These are phyloP conservation scores for Prionailurus viverrinus DNA, from an alignment of 2,113 vertebrate species.

Conservation along the genomic window DNA sequence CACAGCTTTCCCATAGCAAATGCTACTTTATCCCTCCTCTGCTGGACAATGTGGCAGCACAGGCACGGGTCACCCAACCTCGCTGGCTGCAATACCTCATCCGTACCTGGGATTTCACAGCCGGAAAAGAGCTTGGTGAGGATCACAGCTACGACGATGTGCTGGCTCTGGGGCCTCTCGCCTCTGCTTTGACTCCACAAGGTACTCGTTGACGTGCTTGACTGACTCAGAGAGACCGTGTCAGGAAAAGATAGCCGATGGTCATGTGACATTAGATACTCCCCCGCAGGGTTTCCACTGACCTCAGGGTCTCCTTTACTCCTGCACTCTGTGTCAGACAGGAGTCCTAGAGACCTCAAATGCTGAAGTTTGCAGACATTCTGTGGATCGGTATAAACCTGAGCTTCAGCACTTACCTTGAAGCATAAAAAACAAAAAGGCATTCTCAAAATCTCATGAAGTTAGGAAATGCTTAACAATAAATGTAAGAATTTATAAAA, in stretches of 20 bases:
- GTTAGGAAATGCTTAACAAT: neutral
- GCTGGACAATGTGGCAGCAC: fast-evolving
- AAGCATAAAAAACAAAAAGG: neutral
- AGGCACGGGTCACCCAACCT: neutral
- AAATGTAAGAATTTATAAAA: neutral
- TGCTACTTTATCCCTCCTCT: neutral
- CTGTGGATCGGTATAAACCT: neutral
- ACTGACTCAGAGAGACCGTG: neutral
- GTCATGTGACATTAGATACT: neutral
- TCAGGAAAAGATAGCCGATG: neutral
- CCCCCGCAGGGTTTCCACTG: neutral
- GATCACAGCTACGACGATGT: too few species aligned
- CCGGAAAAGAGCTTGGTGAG: neutral
- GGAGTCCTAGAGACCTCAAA: neutral
- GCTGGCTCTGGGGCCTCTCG: neutral
- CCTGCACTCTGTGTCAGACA: neutral
- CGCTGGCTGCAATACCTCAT: neutral
- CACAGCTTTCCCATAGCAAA: neutral
- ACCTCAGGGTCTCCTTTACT: neutral
- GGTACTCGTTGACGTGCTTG: neutral
- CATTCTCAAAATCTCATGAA: neutral
- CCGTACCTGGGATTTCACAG: neutral
- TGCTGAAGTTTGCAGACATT: neutral
- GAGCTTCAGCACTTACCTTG: neutral
- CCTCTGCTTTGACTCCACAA: too few species aligned